Evolutionary conservation across 2,797 vertebrate species (phyloP), one percentile per base, ranked within the genome.

Genomic region (Karalla daura): DNA sequence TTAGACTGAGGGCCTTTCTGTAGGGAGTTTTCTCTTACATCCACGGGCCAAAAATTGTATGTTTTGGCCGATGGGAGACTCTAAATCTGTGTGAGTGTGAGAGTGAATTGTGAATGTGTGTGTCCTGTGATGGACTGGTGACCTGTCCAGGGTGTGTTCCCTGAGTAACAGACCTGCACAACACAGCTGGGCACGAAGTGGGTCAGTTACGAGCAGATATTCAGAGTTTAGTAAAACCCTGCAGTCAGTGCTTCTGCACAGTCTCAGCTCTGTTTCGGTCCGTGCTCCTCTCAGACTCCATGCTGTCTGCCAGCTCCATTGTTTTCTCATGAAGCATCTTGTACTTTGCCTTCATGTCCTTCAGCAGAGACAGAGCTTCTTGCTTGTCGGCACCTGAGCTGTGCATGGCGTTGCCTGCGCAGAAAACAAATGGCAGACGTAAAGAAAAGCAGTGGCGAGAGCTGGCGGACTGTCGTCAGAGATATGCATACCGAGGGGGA

Each of bases 321-420:
- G 75, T 70, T 70, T 84, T 89, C 46, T 53, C 14, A 1, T 86
- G 63, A 32, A 86, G 59, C 72, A 39, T 80, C 74, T 71, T 75
- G 80, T 92, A 89, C 47, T 89, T 93, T 9, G 36, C 70, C 81
- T 83, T 86, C 70, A 93, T 61, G 18, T 94, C 91, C 56, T 65
- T 86, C 74, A 94, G 81, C 63, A 93, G 87, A 0, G 13, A 68
- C 6, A 81, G 28, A 23, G 86, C 92, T 21, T 94, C 90, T 55
- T 73, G 70, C 52, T 54, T 75, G 74, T 55, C 63, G 10, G 55
- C 54, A 5, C 56, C 25, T 1, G 66, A 64, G 50, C 55, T 14
- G 0, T 44, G 27, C 1, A 92, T 36, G 61, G 78, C 61, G 4
- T 70, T 66, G 21, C 56, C 94, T 94, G 84, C 4, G 28, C 65